Evolutionary conservation across 2,797 vertebrate genomes (phyloP), one percentile per base, ranked within the genome.

Genomic region (Microchirus variegatus): DNA sequence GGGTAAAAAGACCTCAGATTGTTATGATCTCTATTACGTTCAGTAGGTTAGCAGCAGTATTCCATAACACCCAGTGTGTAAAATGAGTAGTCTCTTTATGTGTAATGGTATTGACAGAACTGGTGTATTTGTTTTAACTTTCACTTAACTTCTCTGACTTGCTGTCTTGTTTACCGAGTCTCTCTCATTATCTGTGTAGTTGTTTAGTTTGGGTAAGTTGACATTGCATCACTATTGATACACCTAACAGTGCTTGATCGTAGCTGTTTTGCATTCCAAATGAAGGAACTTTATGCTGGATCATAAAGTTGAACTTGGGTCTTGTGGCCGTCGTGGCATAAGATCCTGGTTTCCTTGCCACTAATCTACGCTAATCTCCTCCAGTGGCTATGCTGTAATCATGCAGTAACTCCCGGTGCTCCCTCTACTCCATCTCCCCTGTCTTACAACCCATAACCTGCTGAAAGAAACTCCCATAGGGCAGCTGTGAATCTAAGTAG

Each of bases 401-500:
- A 18, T 48, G 31, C 59, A 36, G 61, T 53, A 41, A 47, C 55
- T 59, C 45, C n/a, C 13, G 46, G 50, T 49, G 36, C 35, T 57
- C 63, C 57, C 50, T 62, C 46, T 12, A 1, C 54, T 66, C 61
- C 26, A 15, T 65, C 52, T 77, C 67, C 64, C 67, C 62, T 10
- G 10, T 42, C 66, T 71, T 67, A 46, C 58, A 55, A 56, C 69
- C 60, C 43, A 50, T 54, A 79, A 70, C 70, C 62, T 50, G 59
- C 48, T 78, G 80, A 78, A 71, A 75, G 73, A 73, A 70, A 61
- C 66, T 82, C 79, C 71, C 75, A 62, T 4, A 38, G 69, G 76
- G 66, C 52, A 45, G 59, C 70, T 76, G 79, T 5, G 70, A 87
- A 80, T 83, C 64, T 83, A 83, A 87, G 84, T 84, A 83, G 63